Evolutionary conservation across 2,113 vertebrate genomes (phyloP), one percentile per base, ranked within the genome.

Genomic region (Dipodomys stephensi): DNA sequence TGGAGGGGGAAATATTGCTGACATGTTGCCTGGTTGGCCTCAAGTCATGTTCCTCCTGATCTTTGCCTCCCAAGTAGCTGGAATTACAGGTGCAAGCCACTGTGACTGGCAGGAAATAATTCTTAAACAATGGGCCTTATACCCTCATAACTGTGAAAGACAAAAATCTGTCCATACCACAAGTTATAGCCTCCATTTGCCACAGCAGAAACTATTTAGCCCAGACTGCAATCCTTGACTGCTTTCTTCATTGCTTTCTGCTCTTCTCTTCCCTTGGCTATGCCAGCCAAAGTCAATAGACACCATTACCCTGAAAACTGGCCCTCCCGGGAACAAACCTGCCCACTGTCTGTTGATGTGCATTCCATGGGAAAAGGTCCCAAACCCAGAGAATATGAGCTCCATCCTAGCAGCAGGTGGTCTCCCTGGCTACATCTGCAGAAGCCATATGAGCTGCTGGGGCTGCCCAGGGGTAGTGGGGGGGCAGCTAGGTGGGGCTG

Each of bases 281-380:
- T 18, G n/a, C 19, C 57, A 0, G 88, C 94, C 88, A 94, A 95
- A 49, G 68, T 90, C 95, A 85, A 73, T 20, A 96, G 46, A 13
- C 39, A 80, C 46, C 69, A 86, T 7, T 32, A 92, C 72, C 82
- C 87, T 92, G 77, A 92, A 88, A 27, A 4, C 4, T 1, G 9
- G 30, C 19, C 72, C 30, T 32, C 28, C 49, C 4, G 68, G 53
- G 62, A 20, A 90, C 62, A 64, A 13, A 1, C 4, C 2, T 57
- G 7, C 69, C 80, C 23, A 12, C 72, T 71, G 83, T 44, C 0
- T 5, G 88, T 27, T 57, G 91, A 92, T 6, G 76, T 35, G 67
- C 1, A 5, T 85, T 32, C 73, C 30, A 4, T 2, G 27, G 82
- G 46, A 80, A 67, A 20, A 0, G 10, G 62, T 71, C 49, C 87